Evolutionary conservation across 2,888 invertebrate genomes (phyloP).

Genomic region (Hemicrepidius hirtus): DNA sequence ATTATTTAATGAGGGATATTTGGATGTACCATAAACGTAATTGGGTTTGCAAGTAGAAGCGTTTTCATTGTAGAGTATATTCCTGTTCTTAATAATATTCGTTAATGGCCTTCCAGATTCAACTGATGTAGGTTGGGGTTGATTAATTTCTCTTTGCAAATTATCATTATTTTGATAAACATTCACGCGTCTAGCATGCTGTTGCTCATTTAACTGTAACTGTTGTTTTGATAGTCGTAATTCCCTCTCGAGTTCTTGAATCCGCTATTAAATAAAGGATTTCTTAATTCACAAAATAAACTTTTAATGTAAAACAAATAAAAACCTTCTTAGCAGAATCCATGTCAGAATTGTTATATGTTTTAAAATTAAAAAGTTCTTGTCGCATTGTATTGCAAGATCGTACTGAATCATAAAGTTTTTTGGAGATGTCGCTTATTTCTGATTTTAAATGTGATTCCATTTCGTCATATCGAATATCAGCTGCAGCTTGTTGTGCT

Average conservation of each 20-base stretch:
- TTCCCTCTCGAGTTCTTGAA: constrained; percentile 37
- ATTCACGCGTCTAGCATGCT: constrained; percentile 1
- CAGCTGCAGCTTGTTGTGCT: constrained; percentile 46
- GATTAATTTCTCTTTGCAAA: not conserved
- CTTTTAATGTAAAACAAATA: too few species aligned
- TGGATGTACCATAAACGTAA: not conserved
- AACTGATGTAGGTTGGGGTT: not conserved
- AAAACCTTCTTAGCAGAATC: constrained; percentile 29
- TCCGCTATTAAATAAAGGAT: constrained; percentile 13
- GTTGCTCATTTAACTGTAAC: constrained; percentile 31
- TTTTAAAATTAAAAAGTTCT: constrained; percentile 32
- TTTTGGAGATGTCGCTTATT: constrained; percentile 49
- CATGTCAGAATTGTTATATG: not conserved
- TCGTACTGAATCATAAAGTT: constrained; percentile 50
- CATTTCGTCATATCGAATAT: constrained; percentile 52
- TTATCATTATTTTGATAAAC: constrained; percentile 3
- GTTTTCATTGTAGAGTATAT: not conserved
- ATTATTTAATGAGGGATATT: not conserved
- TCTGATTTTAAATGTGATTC: constrained; percentile 48
- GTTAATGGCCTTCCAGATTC: not conserved
- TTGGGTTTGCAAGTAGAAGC: not conserved
- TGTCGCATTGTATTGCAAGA: constrained; percentile 44
- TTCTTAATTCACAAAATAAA: too few species aligned
- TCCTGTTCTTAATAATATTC: constrained; percentile 2
- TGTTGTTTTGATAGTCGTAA: constrained; percentile 31